Percentiles rank a stretch among this genome's conserved stretches.
Conservation (phyloP, 2,888 invertebrate species). For the Nematopogon swammerdamellus region DNA sequence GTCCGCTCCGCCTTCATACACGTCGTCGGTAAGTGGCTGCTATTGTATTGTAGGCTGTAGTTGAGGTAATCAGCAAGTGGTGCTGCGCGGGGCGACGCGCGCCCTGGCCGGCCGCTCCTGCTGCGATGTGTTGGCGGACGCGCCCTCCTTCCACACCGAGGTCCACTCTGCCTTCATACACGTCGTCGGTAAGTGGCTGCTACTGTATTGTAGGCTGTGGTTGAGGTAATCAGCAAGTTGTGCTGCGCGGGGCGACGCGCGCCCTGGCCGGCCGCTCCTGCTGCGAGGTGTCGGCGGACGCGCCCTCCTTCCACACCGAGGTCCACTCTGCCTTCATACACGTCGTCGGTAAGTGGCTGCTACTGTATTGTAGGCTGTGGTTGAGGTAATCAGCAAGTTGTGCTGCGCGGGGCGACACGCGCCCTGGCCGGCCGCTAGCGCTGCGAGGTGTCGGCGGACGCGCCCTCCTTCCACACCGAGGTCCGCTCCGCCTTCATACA, state of each 20-base stretch:
- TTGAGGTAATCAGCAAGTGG: no score
- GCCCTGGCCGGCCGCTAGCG: conserved; percentile 67
- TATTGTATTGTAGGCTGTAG: no score
- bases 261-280: conserved; percentile 67
- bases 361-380: no score
- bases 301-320: conserved; percentile 67
- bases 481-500: conserved; percentile 66
- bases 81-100: conserved; percentile 63
- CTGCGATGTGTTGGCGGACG: conserved; percentile 72
- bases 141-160: conserved; percentile 67
- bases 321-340: conserved; percentile 66
- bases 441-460: conserved; percentile 72
- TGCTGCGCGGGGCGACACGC: conserved; percentile 63
- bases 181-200: conserved; percentile 63
- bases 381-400: no score
- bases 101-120: conserved; percentile 67
- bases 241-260: conserved; percentile 63
- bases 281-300: conserved; percentile 72
- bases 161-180: conserved; percentile 66
- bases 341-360: conserved; percentile 63
- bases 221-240: no score
- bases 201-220: no score
- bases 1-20: conserved; percentile 66
- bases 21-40: conserved; percentile 63
- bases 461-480: conserved; percentile 67